These are phyloP conservation scores for Melieria omissa DNA, from an alignment of 2,888 invertebrate genomes.

Conservation along the genomic window DNA sequence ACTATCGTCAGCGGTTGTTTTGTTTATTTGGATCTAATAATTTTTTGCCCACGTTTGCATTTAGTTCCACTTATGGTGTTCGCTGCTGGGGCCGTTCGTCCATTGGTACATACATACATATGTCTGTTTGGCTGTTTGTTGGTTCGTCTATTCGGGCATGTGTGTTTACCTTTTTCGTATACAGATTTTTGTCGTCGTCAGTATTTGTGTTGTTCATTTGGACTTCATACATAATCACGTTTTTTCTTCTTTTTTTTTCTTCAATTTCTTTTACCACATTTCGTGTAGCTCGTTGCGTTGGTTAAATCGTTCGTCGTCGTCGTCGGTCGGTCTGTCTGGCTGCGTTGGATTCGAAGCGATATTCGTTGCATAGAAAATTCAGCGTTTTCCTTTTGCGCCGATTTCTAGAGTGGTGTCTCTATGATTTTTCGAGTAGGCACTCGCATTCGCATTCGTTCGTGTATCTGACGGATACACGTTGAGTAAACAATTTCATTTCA, in stretches of 20 bases:
- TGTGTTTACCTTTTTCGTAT: too few species aligned
- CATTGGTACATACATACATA: too few species aligned
- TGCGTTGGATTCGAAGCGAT: not conserved
- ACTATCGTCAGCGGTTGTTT: too few species aligned
- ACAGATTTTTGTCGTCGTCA: too few species aligned
- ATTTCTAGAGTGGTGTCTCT: not conserved
- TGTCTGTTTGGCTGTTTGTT: too few species aligned
- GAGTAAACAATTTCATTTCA: constrained; percentile 27
- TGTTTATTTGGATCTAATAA: too few species aligned
- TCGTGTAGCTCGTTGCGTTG: not conserved
- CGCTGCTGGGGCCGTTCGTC: too few species aligned
- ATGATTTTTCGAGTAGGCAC: not conserved
- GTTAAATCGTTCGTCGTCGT: not conserved
- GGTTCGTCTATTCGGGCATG: too few species aligned
- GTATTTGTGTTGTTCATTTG: too few species aligned
- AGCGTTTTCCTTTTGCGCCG: not conserved
- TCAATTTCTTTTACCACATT: not conserved
- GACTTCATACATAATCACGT: too few species aligned
- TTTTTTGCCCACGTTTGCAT: too few species aligned
- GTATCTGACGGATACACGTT: constrained; percentile 33
- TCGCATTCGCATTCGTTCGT: not conserved
- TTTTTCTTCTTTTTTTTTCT: not conserved
- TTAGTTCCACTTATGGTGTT: too few species aligned
- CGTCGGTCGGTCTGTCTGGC: constrained; percentile 1
- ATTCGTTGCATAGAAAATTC: not conserved